phyloP scores from a whole-genome alignment of 2,888 invertebrate species.

The Ferdinandea cuprea region DNA sequence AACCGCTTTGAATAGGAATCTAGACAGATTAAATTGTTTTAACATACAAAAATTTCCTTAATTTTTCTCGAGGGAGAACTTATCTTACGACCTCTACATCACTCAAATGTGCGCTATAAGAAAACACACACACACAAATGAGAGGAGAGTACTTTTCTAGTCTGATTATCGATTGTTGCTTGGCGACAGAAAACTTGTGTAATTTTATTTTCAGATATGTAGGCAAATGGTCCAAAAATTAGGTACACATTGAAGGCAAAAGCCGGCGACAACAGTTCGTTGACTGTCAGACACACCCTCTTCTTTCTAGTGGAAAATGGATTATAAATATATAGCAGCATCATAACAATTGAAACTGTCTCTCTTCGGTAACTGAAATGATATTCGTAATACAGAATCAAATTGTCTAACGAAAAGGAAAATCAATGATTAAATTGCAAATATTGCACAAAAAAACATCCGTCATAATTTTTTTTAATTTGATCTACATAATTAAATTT shows the following conservation, averaged over 20 bases:
- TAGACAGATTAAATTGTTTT: too few species aligned
- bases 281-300: conserved; percentile 41
- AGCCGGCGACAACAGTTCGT: conserved; percentile 20
- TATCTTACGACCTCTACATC: conserved; percentile 34
- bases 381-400: neutral
- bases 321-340: neutral
- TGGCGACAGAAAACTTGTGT: conserved; percentile 31
- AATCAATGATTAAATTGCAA: neutral
- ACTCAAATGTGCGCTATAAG: conserved; percentile 23
- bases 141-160: neutral
- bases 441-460: neutral
- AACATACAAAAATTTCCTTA: conserved; percentile 6
- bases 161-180: conserved; percentile 27
- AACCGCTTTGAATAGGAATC: too few species aligned
- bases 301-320: neutral
- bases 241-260: neutral
- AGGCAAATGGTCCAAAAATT: neutral
- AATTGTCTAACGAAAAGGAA: neutral
- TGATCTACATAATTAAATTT: neutral
- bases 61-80: conserved; percentile 32
- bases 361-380: too few species aligned
- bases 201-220: neutral
- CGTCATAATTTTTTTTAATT: neutral
- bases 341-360: neutral
- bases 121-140: too few species aligned